These are phyloP conservation scores for Pangasius mekongensis DNA, from an alignment of 2,797 vertebrate genomes.

Conservation along the genomic window DNA sequence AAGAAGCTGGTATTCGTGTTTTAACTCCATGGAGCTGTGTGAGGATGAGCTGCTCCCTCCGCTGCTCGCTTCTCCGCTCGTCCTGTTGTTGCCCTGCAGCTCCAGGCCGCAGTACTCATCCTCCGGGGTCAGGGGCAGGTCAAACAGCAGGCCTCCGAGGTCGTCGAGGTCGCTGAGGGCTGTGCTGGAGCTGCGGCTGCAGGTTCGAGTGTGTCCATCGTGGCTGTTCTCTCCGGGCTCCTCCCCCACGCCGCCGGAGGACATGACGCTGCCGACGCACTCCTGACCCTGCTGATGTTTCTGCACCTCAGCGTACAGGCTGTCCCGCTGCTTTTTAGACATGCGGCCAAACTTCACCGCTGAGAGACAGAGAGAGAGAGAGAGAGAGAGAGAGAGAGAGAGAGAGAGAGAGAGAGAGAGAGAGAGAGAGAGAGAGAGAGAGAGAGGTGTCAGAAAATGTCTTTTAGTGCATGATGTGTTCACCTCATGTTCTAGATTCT, in stretches of 20 bases:
- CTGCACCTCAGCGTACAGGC: constrained; percentile 90
- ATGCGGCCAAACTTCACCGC: constrained; percentile 93
- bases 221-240: constrained; percentile 60
- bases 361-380: constrained; percentile 53
- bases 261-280: constrained; percentile 45
- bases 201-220: constrained; percentile 70
- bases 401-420: constrained; percentile 1
- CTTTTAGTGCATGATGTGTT: not conserved
- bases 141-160: constrained; percentile 84
- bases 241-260: constrained; percentile 46
- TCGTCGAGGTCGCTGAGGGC: constrained; percentile 85
- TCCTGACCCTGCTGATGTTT: constrained; percentile 90
- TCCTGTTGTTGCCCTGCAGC: constrained; percentile 74
- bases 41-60: constrained; percentile 79
- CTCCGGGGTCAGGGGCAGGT: constrained; percentile 86
- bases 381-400: not conserved
- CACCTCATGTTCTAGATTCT: too few relatives aligned
- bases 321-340: constrained; percentile 94
- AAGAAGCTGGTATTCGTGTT: constrained; percentile 86
- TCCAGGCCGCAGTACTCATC: constrained; percentile 85
- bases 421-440: not conserved
- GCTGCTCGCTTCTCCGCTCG: constrained; percentile 63
- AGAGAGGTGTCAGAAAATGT: not conserved
- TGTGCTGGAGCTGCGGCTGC: constrained; percentile 82
- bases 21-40: constrained; percentile 85